A percentile compares a stretch with the other conserved stretches of the same genome.
Conservation (phyloP, 2,888 invertebrate species). For the Hemaris fuciformis region DNA sequence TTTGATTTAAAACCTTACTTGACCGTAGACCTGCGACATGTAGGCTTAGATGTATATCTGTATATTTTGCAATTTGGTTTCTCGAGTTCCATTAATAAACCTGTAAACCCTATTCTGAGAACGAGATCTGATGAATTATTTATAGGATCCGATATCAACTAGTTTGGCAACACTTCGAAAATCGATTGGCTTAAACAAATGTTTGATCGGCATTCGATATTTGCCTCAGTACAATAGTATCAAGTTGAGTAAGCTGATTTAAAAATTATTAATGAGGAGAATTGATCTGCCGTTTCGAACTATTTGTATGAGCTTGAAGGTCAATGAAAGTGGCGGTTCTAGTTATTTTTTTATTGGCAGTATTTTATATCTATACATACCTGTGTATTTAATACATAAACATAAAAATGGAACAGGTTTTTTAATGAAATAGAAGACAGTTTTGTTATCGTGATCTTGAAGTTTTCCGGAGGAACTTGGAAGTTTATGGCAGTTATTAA, state of each 20-base stretch:
- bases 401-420: no score
- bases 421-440: no score
- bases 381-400: no score
- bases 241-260: conserved; percentile 25
- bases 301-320: background rate
- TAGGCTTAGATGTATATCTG: background rate
- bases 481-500: no score
- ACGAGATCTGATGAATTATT: conserved; percentile 69
- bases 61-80: conserved; percentile 1
- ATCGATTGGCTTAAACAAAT: conserved; percentile 50
- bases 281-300: background rate
- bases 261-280: background rate
- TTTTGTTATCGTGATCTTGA: no score
- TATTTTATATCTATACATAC: no score
- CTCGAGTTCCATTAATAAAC: conserved; percentile 23
- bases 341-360: background rate
- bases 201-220: conserved; percentile 6
- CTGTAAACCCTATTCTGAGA: conserved; percentile 63
- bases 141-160: conserved; percentile 60
- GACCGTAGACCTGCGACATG: background rate
- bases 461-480: no score
- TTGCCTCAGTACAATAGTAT: conserved; percentile 30
- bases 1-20: background rate
- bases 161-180: conserved; percentile 70
- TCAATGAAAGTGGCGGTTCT: background rate